phyloP scores from a whole-genome alignment of 2,888 invertebrate species.

The Agrochola lota region DNA sequence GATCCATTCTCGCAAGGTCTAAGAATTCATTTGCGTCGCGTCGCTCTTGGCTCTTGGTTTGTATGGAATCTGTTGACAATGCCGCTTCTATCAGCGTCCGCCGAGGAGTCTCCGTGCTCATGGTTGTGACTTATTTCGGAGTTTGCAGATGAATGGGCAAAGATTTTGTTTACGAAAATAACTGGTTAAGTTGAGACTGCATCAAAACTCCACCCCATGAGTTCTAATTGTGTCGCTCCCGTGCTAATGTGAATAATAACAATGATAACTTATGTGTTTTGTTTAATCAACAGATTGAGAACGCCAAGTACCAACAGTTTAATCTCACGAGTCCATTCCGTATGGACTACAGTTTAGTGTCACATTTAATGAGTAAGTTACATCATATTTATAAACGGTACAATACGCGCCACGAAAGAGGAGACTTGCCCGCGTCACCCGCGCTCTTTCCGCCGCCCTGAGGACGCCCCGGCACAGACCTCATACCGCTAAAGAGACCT shows the following conservation, averaged over 20 bases:
- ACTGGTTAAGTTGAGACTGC: too few species aligned
- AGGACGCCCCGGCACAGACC: too few species aligned
- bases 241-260: neutral
- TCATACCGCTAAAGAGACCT: too few species aligned
- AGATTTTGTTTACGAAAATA: too few species aligned
- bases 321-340: slow-evolving; percentile 94
- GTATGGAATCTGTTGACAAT: too few species aligned
- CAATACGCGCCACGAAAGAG: too few species aligned
- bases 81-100: too few species aligned
- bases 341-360: slow-evolving; percentile 96
- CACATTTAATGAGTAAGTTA: slow-evolving; percentile 96
- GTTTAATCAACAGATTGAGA: slow-evolving; percentile 90
- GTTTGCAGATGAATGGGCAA: neutral
- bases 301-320: slow-evolving; percentile 97
- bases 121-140: neutral
- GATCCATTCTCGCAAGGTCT: too few species aligned
- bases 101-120: neutral
- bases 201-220: neutral
- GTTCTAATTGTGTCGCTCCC: neutral
- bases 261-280: neutral
- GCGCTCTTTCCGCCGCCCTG: too few species aligned
- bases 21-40: too few species aligned
- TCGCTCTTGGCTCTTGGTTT: too few species aligned
- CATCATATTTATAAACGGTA: neutral
- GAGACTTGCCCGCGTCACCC: too few species aligned